phyloP scores from a whole-genome alignment of 2,113 vertebrate species.

The Macrotis lagotis region DNA sequence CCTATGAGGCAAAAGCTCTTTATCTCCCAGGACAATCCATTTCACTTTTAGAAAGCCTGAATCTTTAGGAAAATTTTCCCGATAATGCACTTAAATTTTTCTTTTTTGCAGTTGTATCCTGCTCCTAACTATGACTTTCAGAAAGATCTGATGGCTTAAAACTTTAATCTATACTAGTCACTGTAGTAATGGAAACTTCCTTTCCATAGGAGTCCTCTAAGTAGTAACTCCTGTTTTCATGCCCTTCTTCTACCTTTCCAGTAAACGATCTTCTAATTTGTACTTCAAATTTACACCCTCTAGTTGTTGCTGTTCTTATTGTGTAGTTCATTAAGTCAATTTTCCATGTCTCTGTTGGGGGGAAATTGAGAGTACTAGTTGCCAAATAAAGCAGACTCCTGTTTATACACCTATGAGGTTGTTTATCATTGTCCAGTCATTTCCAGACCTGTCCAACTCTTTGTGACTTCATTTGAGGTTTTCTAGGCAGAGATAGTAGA shows the following conservation, averaged over 20 bases:
- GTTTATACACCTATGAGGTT: neutral
- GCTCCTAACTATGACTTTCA: neutral
- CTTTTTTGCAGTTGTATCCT: neutral
- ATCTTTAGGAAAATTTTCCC: neutral
- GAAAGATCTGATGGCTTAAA: neutral
- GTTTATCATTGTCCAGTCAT: neutral
- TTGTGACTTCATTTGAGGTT: neutral
- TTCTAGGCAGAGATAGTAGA: neutral
- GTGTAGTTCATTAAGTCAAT: neutral
- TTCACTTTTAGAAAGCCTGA: neutral
- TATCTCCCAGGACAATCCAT: neutral
- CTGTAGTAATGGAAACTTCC: neutral
- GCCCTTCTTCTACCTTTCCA: neutral
- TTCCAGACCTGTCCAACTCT: neutral
- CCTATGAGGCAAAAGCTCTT: neutral
- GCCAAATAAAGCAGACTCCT: neutral
- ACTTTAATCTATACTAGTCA: neutral
- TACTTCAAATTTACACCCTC: neutral
- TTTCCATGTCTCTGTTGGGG: neutral
- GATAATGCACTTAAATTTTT: neutral
- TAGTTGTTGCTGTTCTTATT: neutral
- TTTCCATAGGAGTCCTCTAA: neutral
- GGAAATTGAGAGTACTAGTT: neutral
- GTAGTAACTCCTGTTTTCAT: neutral
- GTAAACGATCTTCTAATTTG: neutral